These are phyloP conservation scores for Ammospiza caudacuta DNA, from an alignment of 2,113 vertebrate genomes.

Conservation along the genomic window DNA sequence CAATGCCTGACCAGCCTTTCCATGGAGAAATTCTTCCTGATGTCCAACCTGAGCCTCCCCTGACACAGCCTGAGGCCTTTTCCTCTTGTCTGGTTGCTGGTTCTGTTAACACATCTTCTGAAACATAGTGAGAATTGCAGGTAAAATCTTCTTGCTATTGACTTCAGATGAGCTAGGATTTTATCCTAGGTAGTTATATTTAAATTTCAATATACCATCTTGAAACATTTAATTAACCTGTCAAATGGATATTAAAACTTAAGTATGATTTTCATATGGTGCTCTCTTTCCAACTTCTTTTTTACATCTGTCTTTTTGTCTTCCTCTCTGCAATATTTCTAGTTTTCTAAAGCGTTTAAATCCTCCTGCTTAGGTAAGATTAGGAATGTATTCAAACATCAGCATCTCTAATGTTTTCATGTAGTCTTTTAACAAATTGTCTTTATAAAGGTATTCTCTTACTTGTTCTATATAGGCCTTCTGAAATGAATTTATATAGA, in stretches of 20 bases:
- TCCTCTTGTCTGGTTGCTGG: neutral
- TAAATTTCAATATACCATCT: neutral
- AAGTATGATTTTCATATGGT: slow-evolving; percentile 53
- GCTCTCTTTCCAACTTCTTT: slow-evolving; percentile 44
- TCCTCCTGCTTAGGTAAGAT: neutral
- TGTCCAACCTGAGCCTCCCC: neutral
- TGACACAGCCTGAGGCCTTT: neutral
- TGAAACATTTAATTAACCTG: neutral
- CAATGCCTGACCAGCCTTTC: neutral
- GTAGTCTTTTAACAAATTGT: neutral
- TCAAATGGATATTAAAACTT: neutral
- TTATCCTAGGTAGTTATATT: neutral
- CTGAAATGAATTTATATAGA: neutral
- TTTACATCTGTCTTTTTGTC: neutral
- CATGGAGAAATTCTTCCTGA: neutral
- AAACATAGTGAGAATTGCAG: neutral
- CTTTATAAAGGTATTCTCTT: neutral
- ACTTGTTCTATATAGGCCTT: neutral
- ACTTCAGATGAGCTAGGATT: neutral
- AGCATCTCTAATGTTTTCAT: neutral
- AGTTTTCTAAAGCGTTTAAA: neutral
- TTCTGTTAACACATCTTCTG: neutral
- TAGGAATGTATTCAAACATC: neutral
- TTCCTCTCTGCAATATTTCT: neutral
- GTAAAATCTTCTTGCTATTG: neutral